Evolutionary conservation across 2,113 vertebrate species (phyloP).

Genomic region (Oenanthe oenanthe): DNA sequence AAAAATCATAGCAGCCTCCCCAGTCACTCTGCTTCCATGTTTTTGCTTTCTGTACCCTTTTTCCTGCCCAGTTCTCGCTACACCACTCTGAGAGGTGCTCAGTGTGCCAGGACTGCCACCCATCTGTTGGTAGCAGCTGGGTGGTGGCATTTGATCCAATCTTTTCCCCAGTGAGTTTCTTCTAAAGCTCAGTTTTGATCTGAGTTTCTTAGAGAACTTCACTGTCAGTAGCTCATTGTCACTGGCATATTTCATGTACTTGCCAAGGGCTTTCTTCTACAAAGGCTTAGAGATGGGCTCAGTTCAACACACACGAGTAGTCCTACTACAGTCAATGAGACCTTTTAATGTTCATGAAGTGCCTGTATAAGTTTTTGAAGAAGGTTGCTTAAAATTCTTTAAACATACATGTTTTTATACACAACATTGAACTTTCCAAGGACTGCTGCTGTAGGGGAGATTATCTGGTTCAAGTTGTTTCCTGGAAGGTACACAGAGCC

Average conservation of each 20-base stretch:
- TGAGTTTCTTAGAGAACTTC: background rate
- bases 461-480: background rate
- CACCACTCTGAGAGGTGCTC: background rate
- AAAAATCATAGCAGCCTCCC: background rate
- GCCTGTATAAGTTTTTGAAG: background rate
- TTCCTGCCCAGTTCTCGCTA: background rate
- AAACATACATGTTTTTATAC: background rate
- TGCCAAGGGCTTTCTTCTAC: background rate
- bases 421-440: background rate
- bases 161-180: background rate
- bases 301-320: background rate
- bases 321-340: background rate
- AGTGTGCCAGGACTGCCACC: background rate
- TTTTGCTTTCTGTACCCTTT: background rate
- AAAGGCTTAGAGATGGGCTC: background rate
- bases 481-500: background rate
- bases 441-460: background rate
- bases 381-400: background rate
- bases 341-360: background rate
- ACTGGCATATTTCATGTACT: rapidly evolving
- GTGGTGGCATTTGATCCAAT: background rate
- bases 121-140: background rate
- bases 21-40: background rate
- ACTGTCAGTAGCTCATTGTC: background rate
- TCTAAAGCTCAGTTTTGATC: background rate